phyloP scores from a whole-genome alignment of 2,113 vertebrate species.

The Solea senegalensis region DNA sequence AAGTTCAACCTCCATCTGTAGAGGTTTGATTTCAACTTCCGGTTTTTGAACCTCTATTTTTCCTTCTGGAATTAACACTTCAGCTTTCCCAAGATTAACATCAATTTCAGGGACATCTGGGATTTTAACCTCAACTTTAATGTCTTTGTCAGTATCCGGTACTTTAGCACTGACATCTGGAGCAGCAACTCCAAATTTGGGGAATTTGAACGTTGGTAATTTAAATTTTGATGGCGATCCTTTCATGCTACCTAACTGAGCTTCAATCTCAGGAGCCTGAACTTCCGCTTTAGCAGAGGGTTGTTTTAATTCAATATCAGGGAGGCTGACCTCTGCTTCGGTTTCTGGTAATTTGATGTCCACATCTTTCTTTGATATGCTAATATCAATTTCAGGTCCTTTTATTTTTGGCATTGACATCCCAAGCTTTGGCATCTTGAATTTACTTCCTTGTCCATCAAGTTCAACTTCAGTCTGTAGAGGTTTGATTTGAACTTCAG shows the following conservation, averaged over 20 bases:
- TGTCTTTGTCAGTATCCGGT: background rate
- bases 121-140: slow-evolving; percentile 13
- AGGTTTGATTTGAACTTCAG: slow-evolving; percentile 26
- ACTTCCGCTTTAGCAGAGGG: too few species aligned
- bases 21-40: background rate
- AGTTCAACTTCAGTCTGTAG: background rate
- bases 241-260: background rate
- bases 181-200: slow-evolving; percentile 32
- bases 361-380: slow-evolving; percentile 11
- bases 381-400: slow-evolving; percentile 22
- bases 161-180: slow-evolving; percentile 5
- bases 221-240: slow-evolving; percentile 17
- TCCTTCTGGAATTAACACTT: background rate
- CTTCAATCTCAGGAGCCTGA: too few species aligned
- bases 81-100: background rate
- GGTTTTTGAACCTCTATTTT: background rate
- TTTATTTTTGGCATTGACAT: slow-evolving; percentile 24
- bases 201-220: slow-evolving; percentile 51
- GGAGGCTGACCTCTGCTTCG: background rate
- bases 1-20: background rate
- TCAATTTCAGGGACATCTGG: slow-evolving; percentile 13
- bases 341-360: slow-evolving; percentile 7
- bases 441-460: slow-evolving; percentile 12
- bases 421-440: slow-evolving; percentile 41
- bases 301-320: background rate